These are phyloP conservation scores for Leucophenga maculata DNA, from an alignment of 2,888 invertebrate genomes.

Conservation along the genomic window DNA sequence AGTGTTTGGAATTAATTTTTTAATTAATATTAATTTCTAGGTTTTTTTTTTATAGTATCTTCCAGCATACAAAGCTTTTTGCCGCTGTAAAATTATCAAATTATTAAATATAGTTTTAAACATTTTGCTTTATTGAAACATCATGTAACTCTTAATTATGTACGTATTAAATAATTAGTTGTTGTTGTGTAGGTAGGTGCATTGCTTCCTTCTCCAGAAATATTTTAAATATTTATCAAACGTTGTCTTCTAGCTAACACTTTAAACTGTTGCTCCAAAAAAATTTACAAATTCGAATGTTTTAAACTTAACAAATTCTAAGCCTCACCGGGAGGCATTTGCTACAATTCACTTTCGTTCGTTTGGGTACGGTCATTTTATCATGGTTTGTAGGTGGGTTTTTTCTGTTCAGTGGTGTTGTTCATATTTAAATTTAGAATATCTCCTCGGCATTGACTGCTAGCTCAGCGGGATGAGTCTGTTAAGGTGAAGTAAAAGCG, in stretches of 20 bases:
- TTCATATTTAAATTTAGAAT: constrained; percentile 34
- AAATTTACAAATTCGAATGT: constrained; percentile 12
- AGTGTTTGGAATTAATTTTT: not conserved
- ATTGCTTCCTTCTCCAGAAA: constrained; percentile 5
- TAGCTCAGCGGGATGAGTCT: constrained; percentile 22
- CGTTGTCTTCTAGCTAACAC: constrained; percentile 12
- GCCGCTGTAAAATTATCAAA: constrained; percentile 32
- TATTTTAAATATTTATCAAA: not conserved
- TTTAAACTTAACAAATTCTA: not conserved
- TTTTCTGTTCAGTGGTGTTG: constrained; percentile 31
- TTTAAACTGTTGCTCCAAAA: constrained; percentile 55
- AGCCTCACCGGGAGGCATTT: not conserved
- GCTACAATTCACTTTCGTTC: not conserved
- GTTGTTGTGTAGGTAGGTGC: not conserved
- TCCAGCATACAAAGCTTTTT: constrained; percentile 35
- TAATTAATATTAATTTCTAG: not conserved
- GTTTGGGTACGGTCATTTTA: not conserved
- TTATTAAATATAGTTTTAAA: constrained; percentile 15
- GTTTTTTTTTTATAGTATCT: constrained; percentile 19
- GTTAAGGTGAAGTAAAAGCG: not conserved
- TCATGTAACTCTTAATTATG: constrained; percentile 15
- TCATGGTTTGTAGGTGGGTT: not conserved
- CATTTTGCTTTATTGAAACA: not conserved
- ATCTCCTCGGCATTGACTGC: constrained; percentile 8
- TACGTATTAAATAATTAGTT: constrained; percentile 32